Base-by-base conservation (phyloP, 1,140 invertebrate species). In the Himalopsyche phryganea region DNA sequence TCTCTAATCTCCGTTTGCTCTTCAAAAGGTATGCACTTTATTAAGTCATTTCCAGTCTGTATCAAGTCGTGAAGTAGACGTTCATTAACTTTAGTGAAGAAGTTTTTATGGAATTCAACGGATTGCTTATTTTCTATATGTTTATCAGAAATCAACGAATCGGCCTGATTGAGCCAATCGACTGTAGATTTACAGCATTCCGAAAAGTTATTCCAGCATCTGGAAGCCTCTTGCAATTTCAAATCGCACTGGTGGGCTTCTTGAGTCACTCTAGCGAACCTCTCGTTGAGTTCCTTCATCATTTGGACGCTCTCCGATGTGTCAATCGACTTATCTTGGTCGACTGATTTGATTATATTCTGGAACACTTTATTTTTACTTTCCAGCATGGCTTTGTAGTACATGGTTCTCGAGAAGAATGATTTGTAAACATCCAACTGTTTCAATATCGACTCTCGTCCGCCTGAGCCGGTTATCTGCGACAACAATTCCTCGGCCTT, bases 341-440 rank as follows among this genome's bases (percentile, higher is more conserved):
- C 85, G 2, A 90, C 84, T 0, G 89, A 83, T 66, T 89, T 88
- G 0, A 89, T 78, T n/a, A 96, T 89, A 66, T 86, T 94, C 60
- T 87, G 85, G 72, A 94, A 88, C n/a, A 96, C 86, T 76, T 96
- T 95, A 71, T 94, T 96, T 73, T 95, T 95, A 66, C 90, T 95
- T 65, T 96, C 92, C 36, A 96, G 69, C 87, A 95, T 94, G 0
- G 92, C 94, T 68, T 90, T 90, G 72, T 96, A 95, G 71, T 95
- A 95, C 0, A 92, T 82, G 0, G 86, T 90, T 55, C 92, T 83
- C 0, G 90, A 87, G 71, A 96, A 94, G 76, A 94, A 94, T 13
- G 84, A 81, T 71, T 94, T 93, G 67, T 96, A 90, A 63, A 82
- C 84, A 47, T 93, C 89, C 17, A 95, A 79, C 50, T 89, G 84